phyloP scores from a whole-genome alignment of 2,113 vertebrate genomes.

The Vombatus ursinus region DNA sequence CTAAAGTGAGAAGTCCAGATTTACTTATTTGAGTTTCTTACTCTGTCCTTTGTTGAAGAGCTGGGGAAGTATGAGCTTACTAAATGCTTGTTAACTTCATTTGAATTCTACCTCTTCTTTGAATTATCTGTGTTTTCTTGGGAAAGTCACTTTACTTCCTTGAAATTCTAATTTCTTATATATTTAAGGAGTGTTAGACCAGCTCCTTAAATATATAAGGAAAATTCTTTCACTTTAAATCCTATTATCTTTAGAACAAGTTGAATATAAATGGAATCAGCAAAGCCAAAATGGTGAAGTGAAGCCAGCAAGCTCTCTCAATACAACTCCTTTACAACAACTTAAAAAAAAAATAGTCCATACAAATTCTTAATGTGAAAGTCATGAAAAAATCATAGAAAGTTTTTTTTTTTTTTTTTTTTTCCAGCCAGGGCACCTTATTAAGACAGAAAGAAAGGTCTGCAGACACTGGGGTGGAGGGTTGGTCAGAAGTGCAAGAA shows the following conservation, averaged over 20 bases:
- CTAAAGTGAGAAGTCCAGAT: too few species aligned
- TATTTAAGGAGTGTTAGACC: not conserved
- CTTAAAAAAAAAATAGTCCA: not conserved
- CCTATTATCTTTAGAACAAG: not conserved
- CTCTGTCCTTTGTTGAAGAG: too few species aligned
- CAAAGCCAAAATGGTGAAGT: not conserved
- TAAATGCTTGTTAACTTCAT: not conserved
- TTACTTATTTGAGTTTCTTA: too few species aligned
- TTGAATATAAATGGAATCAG: not conserved
- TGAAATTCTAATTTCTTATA: not conserved
- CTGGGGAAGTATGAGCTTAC: too few species aligned
- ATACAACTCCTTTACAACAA: not conserved
- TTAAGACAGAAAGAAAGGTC: not conserved
- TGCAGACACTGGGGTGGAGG: not conserved
- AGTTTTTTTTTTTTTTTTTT: too few species aligned
- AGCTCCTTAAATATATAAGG: too few species aligned
- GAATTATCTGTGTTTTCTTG: not conserved
- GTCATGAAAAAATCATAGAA: not conserved
- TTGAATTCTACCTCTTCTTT: not conserved
- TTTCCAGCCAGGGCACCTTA: not conserved
- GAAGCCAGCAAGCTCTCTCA: not conserved
- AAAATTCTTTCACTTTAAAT: too few species aligned
- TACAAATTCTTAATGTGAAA: not conserved
- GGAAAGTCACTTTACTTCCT: not conserved
- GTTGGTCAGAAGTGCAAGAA: not conserved